Conservation (phyloP, 2,113 vertebrate genomes). For the Steatornis caripensis region DNA sequence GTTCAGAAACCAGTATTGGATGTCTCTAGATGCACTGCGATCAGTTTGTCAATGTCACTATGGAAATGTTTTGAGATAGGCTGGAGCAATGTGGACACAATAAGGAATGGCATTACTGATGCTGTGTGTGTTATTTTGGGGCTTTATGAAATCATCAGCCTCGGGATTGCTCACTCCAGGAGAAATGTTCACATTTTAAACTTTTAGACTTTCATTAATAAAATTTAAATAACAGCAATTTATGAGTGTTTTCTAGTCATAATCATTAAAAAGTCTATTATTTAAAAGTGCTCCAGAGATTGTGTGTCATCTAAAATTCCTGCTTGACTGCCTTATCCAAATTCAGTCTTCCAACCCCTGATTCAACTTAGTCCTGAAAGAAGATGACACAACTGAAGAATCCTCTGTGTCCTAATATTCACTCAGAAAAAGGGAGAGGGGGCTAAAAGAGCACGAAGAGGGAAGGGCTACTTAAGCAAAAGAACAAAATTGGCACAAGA, state of each 20-base stretch:
- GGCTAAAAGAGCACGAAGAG: not conserved
- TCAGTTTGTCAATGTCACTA: not conserved
- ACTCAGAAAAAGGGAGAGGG: not conserved
- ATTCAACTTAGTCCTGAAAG: not conserved
- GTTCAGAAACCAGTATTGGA: not conserved
- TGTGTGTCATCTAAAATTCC: not conserved
- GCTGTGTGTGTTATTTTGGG: not conserved
- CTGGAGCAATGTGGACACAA: not conserved
- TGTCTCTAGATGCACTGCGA: not conserved
- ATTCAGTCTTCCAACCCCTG: not conserved
- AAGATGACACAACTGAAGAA: not conserved
- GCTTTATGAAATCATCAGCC: not conserved
- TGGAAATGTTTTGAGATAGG: not conserved
- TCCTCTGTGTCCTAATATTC: not conserved
- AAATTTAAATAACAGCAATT: not conserved
- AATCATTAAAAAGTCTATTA: not conserved
- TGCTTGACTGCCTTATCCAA: not conserved
- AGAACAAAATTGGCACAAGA: not conserved
- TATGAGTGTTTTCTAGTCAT: not conserved
- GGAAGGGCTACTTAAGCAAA: not conserved
- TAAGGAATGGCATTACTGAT: not conserved
- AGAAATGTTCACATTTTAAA: not conserved
- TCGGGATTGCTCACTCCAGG: not conserved
- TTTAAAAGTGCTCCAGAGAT: not conserved
- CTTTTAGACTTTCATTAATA: not conserved